These are phyloP conservation scores for Caenorhabditis sp. DNA, from an alignment of 2,888 invertebrate species.

Conservation along the genomic window DNA sequence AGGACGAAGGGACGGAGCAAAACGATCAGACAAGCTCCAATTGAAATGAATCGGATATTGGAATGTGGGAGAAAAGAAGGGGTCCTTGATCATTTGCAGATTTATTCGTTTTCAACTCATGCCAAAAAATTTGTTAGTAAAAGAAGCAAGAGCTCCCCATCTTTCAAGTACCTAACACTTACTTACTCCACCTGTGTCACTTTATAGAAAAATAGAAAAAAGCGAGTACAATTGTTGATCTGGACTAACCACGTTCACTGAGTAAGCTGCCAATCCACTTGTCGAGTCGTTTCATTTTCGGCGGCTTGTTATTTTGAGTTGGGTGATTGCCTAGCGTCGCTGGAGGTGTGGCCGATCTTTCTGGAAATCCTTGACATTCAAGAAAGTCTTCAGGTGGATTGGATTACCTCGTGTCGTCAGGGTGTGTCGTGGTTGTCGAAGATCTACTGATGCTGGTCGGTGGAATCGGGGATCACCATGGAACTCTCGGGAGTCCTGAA, in stretches of 20 bases:
- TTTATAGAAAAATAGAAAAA: conserved; percentile 3
- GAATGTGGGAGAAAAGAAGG: conserved; percentile 2
- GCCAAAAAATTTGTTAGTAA: not conserved
- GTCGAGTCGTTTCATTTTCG: conserved; percentile 64
- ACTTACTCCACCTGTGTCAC: not conserved
- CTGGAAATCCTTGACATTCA: conserved; percentile 23
- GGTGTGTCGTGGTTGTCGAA: conserved; percentile 34
- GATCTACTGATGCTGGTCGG: conserved; percentile 42
- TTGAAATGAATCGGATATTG: conserved; percentile 21
- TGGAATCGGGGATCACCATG: conserved; percentile 63
- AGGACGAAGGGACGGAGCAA: conserved; percentile 29
- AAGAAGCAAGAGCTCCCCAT: not conserved
- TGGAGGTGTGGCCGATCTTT: conserved; percentile 62
- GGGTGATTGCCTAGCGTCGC: conserved; percentile 15
- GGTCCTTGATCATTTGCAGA: not conserved
- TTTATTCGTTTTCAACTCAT: not conserved
- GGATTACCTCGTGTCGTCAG: conserved; percentile 29
- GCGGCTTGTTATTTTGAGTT: conserved; percentile 32
- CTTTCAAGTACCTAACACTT: not conserved
- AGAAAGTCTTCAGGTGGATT: not conserved
- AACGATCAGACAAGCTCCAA: conserved; percentile 16
- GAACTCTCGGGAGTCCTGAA: conserved; percentile 63
- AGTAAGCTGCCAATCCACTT: conserved; percentile 68
- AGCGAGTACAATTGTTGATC: conserved; percentile 2
- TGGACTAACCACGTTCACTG: conserved; percentile 56